phyloP scores from a whole-genome alignment of 2,888 invertebrate species.

The Aricia artaxerxes region DNA sequence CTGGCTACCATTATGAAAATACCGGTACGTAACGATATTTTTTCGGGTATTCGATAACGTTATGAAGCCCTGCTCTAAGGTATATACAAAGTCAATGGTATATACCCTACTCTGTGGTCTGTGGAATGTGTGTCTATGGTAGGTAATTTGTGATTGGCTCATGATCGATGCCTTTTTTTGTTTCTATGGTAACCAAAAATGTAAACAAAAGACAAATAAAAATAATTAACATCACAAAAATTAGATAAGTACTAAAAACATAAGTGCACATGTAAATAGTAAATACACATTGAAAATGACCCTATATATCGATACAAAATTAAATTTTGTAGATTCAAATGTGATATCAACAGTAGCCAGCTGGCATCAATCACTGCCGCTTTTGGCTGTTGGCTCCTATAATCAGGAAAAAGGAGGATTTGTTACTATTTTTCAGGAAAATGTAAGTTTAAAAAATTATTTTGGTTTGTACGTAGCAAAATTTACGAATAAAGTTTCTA shows the following conservation, averaged over 20 bases:
- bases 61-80: no score
- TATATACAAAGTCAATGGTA: no score
- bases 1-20: no score
- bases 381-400: conserved; percentile 92
- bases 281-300: conserved; percentile 81
- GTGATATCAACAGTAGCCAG: conserved; percentile 89
- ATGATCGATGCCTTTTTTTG: background rate
- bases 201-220: background rate
- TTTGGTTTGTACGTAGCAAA: background rate
- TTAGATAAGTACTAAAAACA: background rate
- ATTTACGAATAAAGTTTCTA: background rate
- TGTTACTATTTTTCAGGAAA: conserved; percentile 92
- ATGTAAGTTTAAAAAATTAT: conserved; percentile 76
- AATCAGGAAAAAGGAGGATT: conserved; percentile 94
- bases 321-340: conserved; percentile 86
- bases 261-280: background rate
- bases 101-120: no score
- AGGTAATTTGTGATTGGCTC: background rate
- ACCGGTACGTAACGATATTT: no score
- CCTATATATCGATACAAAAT: conserved; percentile 90
- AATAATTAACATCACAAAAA: background rate
- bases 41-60: no score
- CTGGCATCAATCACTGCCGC: conserved; percentile 90
- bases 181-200: conserved; percentile 29
- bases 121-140: no score